Base-by-base conservation (phyloP, 2,888 invertebrate genomes). In the Mesopsocus fuscifrons region DNA sequence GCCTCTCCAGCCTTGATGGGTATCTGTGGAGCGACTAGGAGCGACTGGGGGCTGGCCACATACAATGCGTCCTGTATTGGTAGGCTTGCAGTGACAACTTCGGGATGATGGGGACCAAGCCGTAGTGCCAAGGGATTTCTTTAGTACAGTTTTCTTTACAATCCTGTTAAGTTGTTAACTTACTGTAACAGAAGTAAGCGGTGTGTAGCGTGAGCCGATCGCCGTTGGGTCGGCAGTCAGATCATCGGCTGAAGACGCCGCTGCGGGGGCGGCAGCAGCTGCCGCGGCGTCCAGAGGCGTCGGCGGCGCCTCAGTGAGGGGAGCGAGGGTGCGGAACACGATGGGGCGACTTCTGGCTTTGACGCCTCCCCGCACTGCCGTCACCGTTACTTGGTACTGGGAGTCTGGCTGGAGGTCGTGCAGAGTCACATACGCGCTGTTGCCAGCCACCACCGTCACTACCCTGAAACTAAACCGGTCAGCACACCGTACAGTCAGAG, bases 391-490 rank as follows among this genome's bases (percentile, higher is more conserved):
- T 54, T 85, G 85, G 60, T 88, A 88, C 64, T 87, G 84, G 18
- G 87, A 87, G 61, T 84, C 82, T 17, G 88, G 80, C 57, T 77
- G 73, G 49, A 87, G 66, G 38, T 80, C 79, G 58, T 76, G 80
- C 57, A 87, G 64, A 50, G 82, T 80, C 53, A 85, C 81, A 49
- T 83, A 83, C 60, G 83, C 84, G 48, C 82, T 82, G 66, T 83
- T 85, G 52, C 85, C 84, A 53, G 85, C 85, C 61, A 85, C 84
- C 62, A 83, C 78, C 69, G 81, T 71, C 66, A 85, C 84, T 72
- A 85, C 83, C 75, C 85, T 85, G 83, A 83, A 85, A 84, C 85
- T 85, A n/a, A n/a, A 82, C n/a, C n/a, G n/a, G n/a, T n/a, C n/a
- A n/a, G n/a, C n/a, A n/a, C n/a, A n/a, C n/a, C n/a, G n/a, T n/a